These are phyloP conservation scores for Hemibagrus guttatus DNA, from an alignment of 2,797 vertebrate genomes.

Conservation along the genomic window DNA sequence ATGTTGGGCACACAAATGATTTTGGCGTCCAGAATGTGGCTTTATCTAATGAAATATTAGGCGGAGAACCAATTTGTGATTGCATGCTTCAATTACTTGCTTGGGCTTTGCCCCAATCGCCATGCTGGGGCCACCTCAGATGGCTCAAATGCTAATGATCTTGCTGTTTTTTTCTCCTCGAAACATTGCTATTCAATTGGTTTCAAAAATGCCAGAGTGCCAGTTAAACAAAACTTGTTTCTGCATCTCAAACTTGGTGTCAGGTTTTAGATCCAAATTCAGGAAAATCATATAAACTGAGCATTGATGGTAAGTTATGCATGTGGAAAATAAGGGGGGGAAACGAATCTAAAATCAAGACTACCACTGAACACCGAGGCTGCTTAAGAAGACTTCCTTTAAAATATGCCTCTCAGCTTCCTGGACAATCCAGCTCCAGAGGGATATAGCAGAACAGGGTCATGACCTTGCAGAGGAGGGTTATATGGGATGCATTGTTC, in stretches of 20 bases:
- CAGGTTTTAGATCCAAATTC: neutral
- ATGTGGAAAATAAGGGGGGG: neutral
- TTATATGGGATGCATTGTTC: constrained; percentile 37
- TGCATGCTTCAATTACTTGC: constrained; percentile 81
- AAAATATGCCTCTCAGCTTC: constrained; percentile 3
- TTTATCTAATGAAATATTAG: constrained; percentile 82
- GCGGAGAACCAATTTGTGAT: constrained; percentile 81
- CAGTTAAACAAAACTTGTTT: constrained; percentile 21
- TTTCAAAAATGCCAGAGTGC: neutral
- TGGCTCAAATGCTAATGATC: constrained; percentile 75
- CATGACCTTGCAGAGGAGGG: constrained; percentile 21
- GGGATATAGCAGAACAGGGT: constrained; percentile 31
- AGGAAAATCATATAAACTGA: neutral
- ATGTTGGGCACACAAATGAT: constrained; percentile 76
- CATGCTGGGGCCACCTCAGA: constrained; percentile 70
- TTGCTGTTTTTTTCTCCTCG: constrained; percentile 48
- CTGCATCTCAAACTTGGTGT: constrained; percentile 8
- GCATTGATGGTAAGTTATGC: neutral
- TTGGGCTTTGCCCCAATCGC: constrained; percentile 78
- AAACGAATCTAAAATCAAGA: neutral
- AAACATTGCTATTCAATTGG: constrained; percentile 18
- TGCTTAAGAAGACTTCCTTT: constrained; percentile 14
- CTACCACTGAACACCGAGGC: neutral
- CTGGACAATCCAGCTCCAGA: constrained; percentile 1
- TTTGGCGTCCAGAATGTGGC: constrained; percentile 74